phyloP scores from a whole-genome alignment of 53 echinoderm and acorn worm species.

The Arbacia lixula region DNA sequence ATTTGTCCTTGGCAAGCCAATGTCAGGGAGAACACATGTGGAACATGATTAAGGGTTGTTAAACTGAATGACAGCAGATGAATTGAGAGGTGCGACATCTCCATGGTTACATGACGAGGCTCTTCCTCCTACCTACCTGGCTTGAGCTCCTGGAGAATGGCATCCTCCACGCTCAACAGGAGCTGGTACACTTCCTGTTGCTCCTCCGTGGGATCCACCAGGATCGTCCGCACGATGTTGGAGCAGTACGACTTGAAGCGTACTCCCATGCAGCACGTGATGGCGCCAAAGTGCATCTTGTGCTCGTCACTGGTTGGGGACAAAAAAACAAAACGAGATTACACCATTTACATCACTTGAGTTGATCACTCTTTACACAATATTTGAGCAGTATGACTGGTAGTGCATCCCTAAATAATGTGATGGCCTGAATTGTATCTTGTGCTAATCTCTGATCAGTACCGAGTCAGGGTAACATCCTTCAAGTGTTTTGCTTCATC shows the following conservation, averaged over 20 bases:
- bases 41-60: no score
- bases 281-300: constrained; percentile 97
- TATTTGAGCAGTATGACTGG: constrained; percentile 7
- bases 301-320: constrained; percentile 92
- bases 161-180: constrained; percentile 84
- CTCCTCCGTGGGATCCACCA: constrained; percentile 92
- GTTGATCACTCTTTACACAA: neutral
- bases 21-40: no score
- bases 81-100: no score
- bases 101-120: neutral
- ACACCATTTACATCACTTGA: no score
- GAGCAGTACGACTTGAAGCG: constrained; percentile 99
- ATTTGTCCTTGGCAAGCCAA: no score
- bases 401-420: neutral
- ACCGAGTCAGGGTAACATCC: no score
- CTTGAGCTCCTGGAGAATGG: constrained; percentile 70
- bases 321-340: neutral
- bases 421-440: neutral
- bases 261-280: constrained; percentile 94
- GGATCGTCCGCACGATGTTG: constrained; percentile 93
- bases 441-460: neutral
- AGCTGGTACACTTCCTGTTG: constrained; percentile 93
- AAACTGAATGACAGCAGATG: no score
- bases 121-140: constrained; percentile 57
- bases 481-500: no score